Evolutionary conservation across 37 sponge, comb jelly and placozoan species (phyloP).

Genomic region (Bolinopsis microptera): DNA sequence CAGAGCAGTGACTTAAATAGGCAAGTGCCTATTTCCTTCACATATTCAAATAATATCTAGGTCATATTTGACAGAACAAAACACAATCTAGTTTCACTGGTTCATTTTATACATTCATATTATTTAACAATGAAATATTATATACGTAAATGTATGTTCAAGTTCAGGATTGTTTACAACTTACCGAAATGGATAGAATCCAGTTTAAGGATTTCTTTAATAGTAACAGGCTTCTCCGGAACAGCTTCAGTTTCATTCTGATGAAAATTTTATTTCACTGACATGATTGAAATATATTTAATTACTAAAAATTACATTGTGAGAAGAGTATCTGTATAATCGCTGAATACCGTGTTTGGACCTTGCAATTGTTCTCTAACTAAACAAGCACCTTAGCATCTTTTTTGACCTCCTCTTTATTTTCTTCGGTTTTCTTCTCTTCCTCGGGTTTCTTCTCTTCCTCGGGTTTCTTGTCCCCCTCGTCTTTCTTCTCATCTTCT

Average conservation of each 20-base stretch:
- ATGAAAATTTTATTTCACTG: too few relatives aligned
- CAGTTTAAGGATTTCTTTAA: background rate
- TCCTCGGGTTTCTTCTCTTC: constrained; percentile 9
- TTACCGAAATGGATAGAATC: constrained; percentile 8
- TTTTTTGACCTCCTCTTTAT: constrained; percentile 43
- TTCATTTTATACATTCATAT: too few relatives aligned
- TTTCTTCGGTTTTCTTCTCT: constrained; percentile 17
- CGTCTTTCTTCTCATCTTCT: background rate
- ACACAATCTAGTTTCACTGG: too few relatives aligned
- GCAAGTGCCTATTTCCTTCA: too few relatives aligned
- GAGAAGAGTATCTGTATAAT: background rate
- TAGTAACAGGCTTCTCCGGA: constrained; percentile 47
- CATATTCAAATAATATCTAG: too few relatives aligned
- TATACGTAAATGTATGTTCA: too few relatives aligned
- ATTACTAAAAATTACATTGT: background rate
- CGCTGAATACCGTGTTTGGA: too few relatives aligned
- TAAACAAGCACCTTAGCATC: background rate
- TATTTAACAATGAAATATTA: too few relatives aligned
- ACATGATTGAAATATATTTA: background rate
- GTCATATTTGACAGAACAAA: too few relatives aligned
- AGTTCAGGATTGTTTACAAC: too few relatives aligned
- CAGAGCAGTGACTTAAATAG: too few relatives aligned
- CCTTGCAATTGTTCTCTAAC: too few relatives aligned
- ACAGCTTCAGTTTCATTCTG: constrained; percentile 7
- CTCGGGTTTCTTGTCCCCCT: background rate